Conservation (phyloP, 1,140 invertebrate genomes). For the Habropoda laboriosa region DNA sequence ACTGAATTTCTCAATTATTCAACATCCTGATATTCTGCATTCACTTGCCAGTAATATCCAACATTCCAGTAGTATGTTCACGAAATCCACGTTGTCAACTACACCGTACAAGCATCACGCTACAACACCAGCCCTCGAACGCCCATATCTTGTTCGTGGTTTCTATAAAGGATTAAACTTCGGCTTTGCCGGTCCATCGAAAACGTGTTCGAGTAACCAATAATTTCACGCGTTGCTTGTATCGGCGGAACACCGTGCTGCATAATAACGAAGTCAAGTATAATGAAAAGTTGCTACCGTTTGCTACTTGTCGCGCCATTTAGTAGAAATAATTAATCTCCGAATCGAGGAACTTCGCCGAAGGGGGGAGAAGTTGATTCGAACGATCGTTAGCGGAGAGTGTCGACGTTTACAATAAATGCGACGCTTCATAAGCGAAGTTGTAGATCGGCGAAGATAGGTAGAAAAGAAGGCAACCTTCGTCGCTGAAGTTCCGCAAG, state of each 20-base stretch:
- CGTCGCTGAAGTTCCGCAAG: not conserved
- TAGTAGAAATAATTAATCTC: not conserved
- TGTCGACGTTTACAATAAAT: not conserved
- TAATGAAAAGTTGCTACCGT: not conserved
- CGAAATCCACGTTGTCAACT: too few relatives aligned
- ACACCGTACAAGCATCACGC: too few relatives aligned
- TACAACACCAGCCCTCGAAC: not conserved
- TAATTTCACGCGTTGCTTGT: not conserved
- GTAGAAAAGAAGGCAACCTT: not conserved
- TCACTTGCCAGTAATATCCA: too few relatives aligned
- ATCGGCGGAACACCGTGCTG: not conserved
- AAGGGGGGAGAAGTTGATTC: not conserved
- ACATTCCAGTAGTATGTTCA: too few relatives aligned
- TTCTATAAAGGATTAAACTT: constrained; percentile 24
- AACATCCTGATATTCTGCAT: too few relatives aligned
- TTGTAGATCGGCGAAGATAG: not conserved
- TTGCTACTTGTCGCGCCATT: too few relatives aligned
- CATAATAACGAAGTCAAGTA: not conserved
- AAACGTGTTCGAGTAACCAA: not conserved
- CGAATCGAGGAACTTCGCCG: not conserved
- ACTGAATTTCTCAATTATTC: too few relatives aligned
- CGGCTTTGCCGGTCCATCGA: not conserved
- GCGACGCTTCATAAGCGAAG: not conserved
- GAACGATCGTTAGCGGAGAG: not conserved
- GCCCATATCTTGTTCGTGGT: not conserved